These are phyloP conservation scores for Pangasius sanitwongsei DNA, from an alignment of 2,797 vertebrate species.

Conservation along the genomic window DNA sequence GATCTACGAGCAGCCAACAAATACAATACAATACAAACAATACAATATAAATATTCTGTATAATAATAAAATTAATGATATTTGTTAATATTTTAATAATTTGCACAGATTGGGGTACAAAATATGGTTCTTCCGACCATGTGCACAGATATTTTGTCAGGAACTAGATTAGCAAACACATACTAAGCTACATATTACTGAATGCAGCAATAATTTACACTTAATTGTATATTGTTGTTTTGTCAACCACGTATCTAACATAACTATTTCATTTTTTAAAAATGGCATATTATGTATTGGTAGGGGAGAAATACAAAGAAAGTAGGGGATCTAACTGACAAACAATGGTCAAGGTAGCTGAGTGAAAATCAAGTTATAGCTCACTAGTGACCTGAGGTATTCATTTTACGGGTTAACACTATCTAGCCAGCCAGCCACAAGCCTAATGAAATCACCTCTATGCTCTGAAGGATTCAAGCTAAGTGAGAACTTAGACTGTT, in stretches of 20 bases:
- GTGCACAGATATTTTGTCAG: background rate
- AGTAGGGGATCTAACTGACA: no score
- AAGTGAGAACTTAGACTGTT: background rate
- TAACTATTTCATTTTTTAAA: background rate
- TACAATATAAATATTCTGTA: background rate
- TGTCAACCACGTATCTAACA: background rate
- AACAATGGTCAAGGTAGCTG: background rate
- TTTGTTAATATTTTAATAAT: background rate
- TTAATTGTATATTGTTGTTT: background rate
- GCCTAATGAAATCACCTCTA: constrained; percentile 8
- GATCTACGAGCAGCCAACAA: background rate
- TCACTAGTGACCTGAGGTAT: constrained; percentile 1
- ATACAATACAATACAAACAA: background rate
- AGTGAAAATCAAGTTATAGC: background rate
- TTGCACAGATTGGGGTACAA: background rate
- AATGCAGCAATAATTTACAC: background rate
- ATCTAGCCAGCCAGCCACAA: constrained; percentile 13
- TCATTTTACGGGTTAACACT: background rate
- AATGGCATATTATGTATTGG: background rate
- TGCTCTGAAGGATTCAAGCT: background rate
- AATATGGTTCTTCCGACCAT: background rate
- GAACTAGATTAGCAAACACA: background rate
- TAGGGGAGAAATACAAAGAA: background rate
- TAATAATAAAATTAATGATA: background rate
- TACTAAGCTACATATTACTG: background rate